These are phyloP conservation scores for Leptinotarsa juncta DNA, from an alignment of 2,888 invertebrate species.

Conservation along the genomic window DNA sequence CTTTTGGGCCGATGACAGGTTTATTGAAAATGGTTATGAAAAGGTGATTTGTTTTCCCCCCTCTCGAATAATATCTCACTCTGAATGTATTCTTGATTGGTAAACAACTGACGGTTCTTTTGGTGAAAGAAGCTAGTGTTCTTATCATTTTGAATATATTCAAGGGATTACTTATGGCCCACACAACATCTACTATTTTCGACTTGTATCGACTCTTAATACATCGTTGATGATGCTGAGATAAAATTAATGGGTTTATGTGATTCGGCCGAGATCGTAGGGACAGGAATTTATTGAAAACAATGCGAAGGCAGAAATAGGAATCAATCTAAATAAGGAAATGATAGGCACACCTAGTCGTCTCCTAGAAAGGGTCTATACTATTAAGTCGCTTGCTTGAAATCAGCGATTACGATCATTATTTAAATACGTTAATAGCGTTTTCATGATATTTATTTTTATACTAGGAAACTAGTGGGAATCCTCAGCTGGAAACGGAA, in stretches of 20 bases:
- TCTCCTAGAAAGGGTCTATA: too few species aligned
- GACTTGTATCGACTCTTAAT: constrained; percentile 16
- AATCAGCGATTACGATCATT: too few species aligned
- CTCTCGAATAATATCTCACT: constrained; percentile 24
- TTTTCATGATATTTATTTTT: too few species aligned
- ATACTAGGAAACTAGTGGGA: too few species aligned
- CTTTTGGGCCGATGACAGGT: constrained; percentile 47
- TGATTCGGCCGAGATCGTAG: neutral
- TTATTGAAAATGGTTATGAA: constrained; percentile 45
- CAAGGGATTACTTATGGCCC: constrained; percentile 4
- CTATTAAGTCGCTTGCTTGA: too few species aligned
- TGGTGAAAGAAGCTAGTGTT: constrained; percentile 10
- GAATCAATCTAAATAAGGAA: neutral
- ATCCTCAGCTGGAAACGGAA: too few species aligned
- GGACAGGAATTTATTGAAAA: constrained; percentile 10
- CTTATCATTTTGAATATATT: constrained; percentile 6
- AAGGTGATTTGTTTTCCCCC: constrained; percentile 34
- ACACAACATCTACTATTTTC: constrained; percentile 5
- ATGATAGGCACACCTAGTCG: neutral
- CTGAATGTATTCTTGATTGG: constrained; percentile 25
- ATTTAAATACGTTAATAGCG: too few species aligned
- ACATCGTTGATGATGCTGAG: neutral
- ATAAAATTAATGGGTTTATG: constrained; percentile 15
- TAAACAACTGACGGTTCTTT: constrained; percentile 24
- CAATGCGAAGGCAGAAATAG: neutral